Evolutionary conservation across 2,113 vertebrate genomes (phyloP).

Genomic region (Chitala chitala): DNA sequence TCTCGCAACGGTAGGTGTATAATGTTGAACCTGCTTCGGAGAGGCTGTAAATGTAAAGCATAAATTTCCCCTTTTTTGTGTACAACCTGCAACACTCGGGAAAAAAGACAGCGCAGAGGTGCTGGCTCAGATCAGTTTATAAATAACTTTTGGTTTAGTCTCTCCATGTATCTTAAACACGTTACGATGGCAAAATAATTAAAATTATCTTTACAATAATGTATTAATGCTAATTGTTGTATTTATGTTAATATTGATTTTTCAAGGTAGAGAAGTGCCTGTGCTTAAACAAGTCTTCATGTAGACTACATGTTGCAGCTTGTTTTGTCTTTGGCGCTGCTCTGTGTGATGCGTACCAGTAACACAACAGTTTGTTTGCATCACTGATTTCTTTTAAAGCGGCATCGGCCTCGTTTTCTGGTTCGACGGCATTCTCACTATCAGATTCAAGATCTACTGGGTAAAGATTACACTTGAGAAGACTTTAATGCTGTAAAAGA

Average conservation of each 20-base stretch:
- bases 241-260: background rate
- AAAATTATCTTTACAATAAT: background rate
- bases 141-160: too few relatives aligned
- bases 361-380: slow-evolving; percentile 58
- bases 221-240: background rate
- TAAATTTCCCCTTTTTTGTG: background rate
- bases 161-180: too few relatives aligned
- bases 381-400: slow-evolving; percentile 60
- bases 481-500: slow-evolving; percentile 5
- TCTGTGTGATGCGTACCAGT: slow-evolving; percentile 45
- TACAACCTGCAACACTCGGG: too few relatives aligned
- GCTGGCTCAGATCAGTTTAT: too few relatives aligned
- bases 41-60: background rate
- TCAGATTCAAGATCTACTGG: slow-evolving; percentile 46
- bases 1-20: background rate
- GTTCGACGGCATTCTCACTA: slow-evolving; percentile 47
- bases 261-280: background rate
- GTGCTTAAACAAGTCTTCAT: slow-evolving; percentile 20
- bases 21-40: background rate
- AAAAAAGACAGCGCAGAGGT: too few relatives aligned
- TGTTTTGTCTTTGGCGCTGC: slow-evolving; percentile 63
- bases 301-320: slow-evolving; percentile 52
- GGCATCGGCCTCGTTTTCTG: slow-evolving; percentile 54
- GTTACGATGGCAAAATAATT: too few relatives aligned
- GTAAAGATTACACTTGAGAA: slow-evolving; percentile 31